Conservation (phyloP, 2,113 vertebrate species). For the Desmodus rotundus region DNA sequence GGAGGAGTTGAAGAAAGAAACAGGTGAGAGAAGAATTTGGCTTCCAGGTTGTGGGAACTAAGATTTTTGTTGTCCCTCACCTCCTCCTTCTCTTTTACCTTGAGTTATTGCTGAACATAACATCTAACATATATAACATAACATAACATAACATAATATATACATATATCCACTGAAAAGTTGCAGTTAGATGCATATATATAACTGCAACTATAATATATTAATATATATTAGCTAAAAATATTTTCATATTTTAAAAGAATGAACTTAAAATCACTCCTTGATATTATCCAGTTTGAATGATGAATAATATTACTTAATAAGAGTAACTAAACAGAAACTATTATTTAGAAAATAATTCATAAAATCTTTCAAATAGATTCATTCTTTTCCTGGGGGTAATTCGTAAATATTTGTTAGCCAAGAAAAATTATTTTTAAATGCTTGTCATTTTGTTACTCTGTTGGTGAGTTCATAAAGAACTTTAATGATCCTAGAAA, state of each 20-base stretch:
- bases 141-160: too few relatives aligned
- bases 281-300: neutral
- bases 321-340: neutral
- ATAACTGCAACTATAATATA: too few relatives aligned
- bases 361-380: neutral
- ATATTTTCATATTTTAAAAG: neutral
- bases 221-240: too few relatives aligned
- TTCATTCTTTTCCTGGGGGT: neutral
- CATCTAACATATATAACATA: too few relatives aligned
- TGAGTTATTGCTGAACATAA: neutral
- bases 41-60: neutral
- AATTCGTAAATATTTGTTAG: neutral
- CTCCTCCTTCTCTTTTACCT: too few relatives aligned
- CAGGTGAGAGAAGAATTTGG: neutral
- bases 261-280: neutral
- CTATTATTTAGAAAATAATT: neutral
- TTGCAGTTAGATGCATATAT: too few relatives aligned
- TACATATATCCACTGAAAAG: too few relatives aligned
- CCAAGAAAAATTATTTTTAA: neutral
- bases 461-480: neutral
- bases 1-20: neutral
- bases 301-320: neutral
- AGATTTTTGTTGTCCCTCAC: fast-evolving
- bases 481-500: neutral
- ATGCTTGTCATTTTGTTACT: neutral